Percentiles rank a stretch among this genome's conserved stretches.
Conservation (phyloP, 1,140 invertebrate genomes). For the Macrostomum lignano region DNA sequence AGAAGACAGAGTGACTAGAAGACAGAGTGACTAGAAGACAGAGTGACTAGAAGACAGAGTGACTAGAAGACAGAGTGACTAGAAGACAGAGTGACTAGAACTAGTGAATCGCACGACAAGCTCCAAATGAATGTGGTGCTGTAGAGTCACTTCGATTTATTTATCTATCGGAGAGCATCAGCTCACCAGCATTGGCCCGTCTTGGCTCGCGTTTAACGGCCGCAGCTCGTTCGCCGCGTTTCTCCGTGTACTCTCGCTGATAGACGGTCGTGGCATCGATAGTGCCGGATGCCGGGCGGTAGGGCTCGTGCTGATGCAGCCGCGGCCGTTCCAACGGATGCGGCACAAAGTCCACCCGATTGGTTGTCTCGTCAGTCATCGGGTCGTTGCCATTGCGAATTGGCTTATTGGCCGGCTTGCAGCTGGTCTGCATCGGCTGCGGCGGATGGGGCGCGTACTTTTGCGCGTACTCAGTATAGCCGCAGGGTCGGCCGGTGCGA, state of each 20-base stretch:
- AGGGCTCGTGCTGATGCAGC: constrained; percentile 13
- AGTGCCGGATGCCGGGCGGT: constrained; percentile 17
- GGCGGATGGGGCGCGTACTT: constrained; percentile 16
- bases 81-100: too few species aligned
- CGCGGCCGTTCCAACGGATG: constrained; percentile 15
- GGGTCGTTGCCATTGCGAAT: too few species aligned
- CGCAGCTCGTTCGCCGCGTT: constrained; percentile 13
- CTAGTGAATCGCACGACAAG: too few species aligned
- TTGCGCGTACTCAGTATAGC: constrained; percentile 17
- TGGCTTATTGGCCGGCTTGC: too few species aligned
- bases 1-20: too few species aligned
- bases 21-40: too few species aligned
- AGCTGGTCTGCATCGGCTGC: constrained; percentile 12
- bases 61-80: too few species aligned
- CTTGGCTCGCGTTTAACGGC: constrained; percentile 15
- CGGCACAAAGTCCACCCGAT: constrained; percentile 21
- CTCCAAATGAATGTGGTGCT: too few species aligned
- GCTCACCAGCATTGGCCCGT: constrained; percentile 12
- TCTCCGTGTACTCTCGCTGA: constrained; percentile 24
- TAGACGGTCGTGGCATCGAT: constrained; percentile 24
- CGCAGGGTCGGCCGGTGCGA: constrained; percentile 12
- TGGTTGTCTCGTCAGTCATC: too few species aligned
- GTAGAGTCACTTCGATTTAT: too few species aligned
- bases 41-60: too few species aligned
- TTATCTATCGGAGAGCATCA: too few species aligned